Conservation (phyloP, 2,797 vertebrate genomes). For the Danio kyathit region DNA sequence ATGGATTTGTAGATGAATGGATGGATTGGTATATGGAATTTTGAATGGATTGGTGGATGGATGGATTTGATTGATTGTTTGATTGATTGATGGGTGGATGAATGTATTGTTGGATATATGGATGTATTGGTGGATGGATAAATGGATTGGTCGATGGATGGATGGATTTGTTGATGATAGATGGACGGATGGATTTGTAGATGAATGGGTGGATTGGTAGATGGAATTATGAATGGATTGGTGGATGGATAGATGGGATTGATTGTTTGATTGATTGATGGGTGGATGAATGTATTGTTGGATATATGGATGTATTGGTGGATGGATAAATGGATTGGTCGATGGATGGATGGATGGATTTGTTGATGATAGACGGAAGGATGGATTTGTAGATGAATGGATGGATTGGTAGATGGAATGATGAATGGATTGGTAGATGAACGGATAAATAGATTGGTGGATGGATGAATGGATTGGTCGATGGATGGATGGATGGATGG, state of each 20-base stretch:
- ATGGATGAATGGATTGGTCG: rapidly evolving
- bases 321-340: rapidly evolving
- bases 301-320: neutral
- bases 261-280: rapidly evolving
- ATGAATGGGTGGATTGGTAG: rapidly evolving
- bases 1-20: too few relatives aligned
- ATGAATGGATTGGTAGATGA: rapidly evolving
- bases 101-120: neutral
- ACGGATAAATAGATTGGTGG: rapidly evolving
- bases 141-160: too few relatives aligned
- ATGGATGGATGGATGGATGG: too few relatives aligned
- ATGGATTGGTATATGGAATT: too few relatives aligned
- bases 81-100: too few relatives aligned
- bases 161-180: rapidly evolving
- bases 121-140: neutral
- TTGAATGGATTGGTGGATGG: too few relatives aligned
- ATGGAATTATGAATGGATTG: rapidly evolving
- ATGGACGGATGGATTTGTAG: neutral
- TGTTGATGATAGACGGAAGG: neutral
- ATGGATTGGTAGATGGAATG: too few relatives aligned
- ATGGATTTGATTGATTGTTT: too few relatives aligned
- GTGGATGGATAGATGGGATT: rapidly evolving
- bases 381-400: neutral
- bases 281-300: rapidly evolving
- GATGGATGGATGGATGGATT: too few relatives aligned